A percentile compares a stretch with the other conserved stretches of the same genome.
Evolutionary conservation across 2,797 vertebrate genomes (phyloP).

Genomic region (Crax fasciolata): DNA sequence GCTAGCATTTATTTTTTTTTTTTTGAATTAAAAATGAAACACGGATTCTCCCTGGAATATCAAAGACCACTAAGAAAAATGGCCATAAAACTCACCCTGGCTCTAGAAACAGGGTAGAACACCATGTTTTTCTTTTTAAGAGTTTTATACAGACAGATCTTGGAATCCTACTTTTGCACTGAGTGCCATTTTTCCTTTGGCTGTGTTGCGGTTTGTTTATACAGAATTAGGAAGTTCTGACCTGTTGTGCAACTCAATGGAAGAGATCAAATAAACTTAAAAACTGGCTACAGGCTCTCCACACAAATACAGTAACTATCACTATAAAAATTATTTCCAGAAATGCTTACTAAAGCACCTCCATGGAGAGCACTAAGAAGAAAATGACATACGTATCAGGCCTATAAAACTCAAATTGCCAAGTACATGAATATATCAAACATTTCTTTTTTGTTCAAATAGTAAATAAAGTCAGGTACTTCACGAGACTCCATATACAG

Average conservation of each 20-base stretch:
- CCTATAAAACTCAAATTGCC: neutral
- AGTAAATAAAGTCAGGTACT: neutral
- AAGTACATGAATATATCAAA: neutral
- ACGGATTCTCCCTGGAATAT: neutral
- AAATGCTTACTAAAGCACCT: neutral
- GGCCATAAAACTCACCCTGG: neutral
- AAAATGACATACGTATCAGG: neutral
- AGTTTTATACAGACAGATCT: neutral
- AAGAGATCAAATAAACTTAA: neutral
- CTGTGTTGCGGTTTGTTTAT: neutral
- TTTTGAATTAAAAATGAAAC: neutral
- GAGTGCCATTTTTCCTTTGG: neutral
- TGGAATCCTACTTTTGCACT: neutral
- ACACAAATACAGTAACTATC: neutral
- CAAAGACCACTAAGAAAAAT: neutral
- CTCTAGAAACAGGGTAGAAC: neutral
- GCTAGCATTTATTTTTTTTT: neutral
- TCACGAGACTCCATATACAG: neutral
- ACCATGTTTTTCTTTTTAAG: neutral
- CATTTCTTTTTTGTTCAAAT: neutral
- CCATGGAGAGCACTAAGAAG: neutral
- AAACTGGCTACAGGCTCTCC: neutral
- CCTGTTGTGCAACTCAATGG: neutral
- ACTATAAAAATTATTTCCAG: neutral
- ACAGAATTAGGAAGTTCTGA: neutral